These are phyloP conservation scores for Phalacrocorax carbo DNA, from an alignment of 2,113 vertebrate species.

Conservation along the genomic window DNA sequence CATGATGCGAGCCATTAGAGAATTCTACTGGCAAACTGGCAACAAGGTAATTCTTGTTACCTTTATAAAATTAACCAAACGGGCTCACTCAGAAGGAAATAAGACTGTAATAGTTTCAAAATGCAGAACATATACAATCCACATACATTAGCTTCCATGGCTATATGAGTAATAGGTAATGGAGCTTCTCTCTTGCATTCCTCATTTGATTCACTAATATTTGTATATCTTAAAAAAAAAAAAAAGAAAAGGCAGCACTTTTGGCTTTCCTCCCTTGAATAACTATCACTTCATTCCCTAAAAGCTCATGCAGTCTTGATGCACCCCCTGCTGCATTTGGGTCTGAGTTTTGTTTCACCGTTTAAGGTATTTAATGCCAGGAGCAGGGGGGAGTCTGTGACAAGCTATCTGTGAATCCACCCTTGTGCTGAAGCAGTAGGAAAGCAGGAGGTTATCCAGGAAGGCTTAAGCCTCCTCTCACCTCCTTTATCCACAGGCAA, in stretches of 20 bases:
- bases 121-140: background rate
- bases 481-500: background rate
- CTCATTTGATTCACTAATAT: background rate
- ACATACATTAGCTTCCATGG: background rate
- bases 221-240: background rate
- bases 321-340: background rate
- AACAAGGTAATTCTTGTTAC: constrained; percentile 80
- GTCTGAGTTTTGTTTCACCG: background rate
- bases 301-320: background rate
- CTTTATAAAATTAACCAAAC: background rate
- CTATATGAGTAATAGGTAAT: background rate
- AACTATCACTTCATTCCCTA: background rate
- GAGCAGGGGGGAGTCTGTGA: background rate
- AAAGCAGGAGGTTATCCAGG: background rate
- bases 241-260: background rate
- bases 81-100: background rate
- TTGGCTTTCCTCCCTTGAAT: background rate
- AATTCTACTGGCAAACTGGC: constrained; percentile 89
- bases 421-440: background rate
- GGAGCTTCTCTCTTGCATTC: background rate
- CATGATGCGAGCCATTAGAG: constrained; percentile 92
- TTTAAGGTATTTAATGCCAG: background rate
- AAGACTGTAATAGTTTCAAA: background rate
- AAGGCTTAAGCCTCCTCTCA: background rate
- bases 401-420: background rate